Evolutionary conservation across 2,113 vertebrate species (phyloP).

Genomic region (Leptocoma aspasia): DNA sequence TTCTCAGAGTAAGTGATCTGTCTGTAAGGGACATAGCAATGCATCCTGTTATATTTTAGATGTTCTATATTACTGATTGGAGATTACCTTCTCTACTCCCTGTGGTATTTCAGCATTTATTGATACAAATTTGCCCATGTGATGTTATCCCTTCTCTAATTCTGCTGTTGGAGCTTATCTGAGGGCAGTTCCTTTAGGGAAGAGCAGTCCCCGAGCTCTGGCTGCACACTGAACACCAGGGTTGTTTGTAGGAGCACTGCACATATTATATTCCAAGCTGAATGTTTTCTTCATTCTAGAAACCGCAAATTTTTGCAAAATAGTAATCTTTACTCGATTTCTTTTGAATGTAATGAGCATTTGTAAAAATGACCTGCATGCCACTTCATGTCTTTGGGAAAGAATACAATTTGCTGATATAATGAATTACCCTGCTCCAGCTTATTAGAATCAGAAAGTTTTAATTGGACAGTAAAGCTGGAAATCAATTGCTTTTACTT

Average conservation of each 20-base stretch:
- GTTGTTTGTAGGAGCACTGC: background rate
- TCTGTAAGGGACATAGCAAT: background rate
- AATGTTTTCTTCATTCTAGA: background rate
- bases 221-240: background rate
- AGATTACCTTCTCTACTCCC: background rate
- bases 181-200: background rate
- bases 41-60: background rate
- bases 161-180: background rate
- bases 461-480: background rate
- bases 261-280: background rate
- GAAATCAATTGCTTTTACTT: background rate
- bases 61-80: background rate
- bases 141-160: background rate
- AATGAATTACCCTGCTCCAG: background rate
- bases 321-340: background rate
- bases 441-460: background rate
- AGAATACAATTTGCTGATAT: background rate
- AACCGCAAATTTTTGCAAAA: background rate
- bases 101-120: background rate
- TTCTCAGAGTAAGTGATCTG: conserved; percentile 86
- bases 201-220: background rate
- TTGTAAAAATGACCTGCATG: background rate
- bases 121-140: background rate
- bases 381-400: background rate
- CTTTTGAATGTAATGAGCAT: background rate